Evolutionary conservation across 2,113 vertebrate genomes (phyloP).

Genomic region (Erpornis zantholeuca): DNA sequence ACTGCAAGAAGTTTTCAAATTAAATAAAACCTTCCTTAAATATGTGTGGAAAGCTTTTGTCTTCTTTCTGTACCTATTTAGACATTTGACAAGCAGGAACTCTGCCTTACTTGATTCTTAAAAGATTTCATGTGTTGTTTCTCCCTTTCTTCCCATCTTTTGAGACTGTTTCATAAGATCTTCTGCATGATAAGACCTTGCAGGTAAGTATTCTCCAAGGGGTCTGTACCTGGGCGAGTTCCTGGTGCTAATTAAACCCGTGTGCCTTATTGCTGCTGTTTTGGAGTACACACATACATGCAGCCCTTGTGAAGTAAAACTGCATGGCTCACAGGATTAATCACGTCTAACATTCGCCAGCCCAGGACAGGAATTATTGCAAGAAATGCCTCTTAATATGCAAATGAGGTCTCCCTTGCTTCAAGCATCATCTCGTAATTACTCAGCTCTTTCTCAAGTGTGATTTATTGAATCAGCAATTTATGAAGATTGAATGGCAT

Average conservation of each 20-base stretch:
- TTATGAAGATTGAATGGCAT: conserved; percentile 62
- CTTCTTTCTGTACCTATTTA: not conserved
- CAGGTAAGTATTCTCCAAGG: not conserved
- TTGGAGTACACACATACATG: not conserved
- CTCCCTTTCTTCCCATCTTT: not conserved
- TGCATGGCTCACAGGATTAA: conserved; percentile 42
- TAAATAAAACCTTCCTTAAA: not conserved
- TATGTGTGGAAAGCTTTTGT: not conserved
- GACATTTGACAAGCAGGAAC: not conserved
- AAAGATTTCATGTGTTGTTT: not conserved
- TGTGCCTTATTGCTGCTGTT: not conserved
- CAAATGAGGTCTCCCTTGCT: conserved; percentile 56
- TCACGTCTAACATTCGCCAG: conserved; percentile 53
- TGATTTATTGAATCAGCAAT: conserved; percentile 77
- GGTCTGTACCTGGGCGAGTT: not conserved
- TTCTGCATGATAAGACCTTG: not conserved
- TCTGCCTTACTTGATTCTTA: not conserved
- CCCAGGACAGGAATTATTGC: conserved; percentile 64
- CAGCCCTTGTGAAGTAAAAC: conserved; percentile 25
- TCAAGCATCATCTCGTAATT: conserved; percentile 65
- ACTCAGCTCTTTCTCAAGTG: conserved; percentile 67
- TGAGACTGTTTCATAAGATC: not conserved
- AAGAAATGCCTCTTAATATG: conserved; percentile 71
- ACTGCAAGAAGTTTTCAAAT: not conserved
- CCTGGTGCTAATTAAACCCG: not conserved